A percentile compares a stretch with the other conserved stretches of the same genome.
Evolutionary conservation across 2,113 vertebrate genomes (phyloP).

Genomic region (Phocoena sinus): DNA sequence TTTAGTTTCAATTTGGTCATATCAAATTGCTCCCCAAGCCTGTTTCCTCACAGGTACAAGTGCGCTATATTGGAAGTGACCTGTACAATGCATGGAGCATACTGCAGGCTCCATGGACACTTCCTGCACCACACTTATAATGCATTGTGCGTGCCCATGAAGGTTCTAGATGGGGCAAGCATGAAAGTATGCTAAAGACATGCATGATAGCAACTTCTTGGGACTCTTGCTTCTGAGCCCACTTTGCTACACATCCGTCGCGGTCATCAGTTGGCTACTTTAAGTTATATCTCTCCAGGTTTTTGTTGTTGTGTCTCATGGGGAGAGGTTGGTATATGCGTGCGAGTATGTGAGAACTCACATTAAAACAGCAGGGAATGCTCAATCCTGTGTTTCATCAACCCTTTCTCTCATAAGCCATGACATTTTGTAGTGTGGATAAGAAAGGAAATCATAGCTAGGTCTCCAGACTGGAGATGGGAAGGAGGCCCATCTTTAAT

Average conservation of each 20-base stretch:
- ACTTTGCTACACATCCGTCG: not conserved
- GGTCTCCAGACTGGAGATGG: not conserved
- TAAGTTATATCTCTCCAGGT: not conserved
- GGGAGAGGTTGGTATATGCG: not conserved
- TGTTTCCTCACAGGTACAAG: not conserved
- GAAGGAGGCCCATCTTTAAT: slow-evolving; percentile 38
- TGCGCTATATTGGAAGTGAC: not conserved
- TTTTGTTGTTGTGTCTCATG: not conserved
- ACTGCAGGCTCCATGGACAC: not conserved
- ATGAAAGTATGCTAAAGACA: not conserved
- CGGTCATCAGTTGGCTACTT: not conserved
- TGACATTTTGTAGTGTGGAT: not conserved
- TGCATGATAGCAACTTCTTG: not conserved
- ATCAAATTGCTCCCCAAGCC: not conserved
- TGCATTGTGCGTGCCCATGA: not conserved
- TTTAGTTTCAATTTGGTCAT: not conserved
- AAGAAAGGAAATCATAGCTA: slow-evolving; percentile 5
- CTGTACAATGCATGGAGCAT: not conserved
- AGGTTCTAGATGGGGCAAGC: not conserved
- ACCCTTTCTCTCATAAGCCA: not conserved
- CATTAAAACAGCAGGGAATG: not conserved
- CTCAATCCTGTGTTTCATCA: not conserved
- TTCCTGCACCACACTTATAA: not conserved
- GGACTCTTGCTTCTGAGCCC: not conserved
- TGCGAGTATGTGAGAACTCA: not conserved